Evolutionary conservation across 2,113 vertebrate genomes (phyloP).

Genomic region (Gasterosteus nipponicus): DNA sequence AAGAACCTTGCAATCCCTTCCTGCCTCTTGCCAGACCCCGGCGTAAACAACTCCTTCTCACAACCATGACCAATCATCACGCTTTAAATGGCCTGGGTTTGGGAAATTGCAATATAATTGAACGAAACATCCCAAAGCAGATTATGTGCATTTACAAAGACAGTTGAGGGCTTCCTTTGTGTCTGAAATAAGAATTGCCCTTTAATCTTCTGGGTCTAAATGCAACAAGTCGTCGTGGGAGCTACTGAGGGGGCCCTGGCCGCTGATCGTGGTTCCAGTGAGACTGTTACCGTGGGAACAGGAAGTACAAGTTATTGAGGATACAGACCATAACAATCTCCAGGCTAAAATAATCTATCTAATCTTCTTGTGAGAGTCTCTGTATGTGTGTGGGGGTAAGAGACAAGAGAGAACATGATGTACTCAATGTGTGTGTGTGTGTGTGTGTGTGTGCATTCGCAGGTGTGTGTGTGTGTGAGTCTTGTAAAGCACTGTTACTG

Average conservation of each 20-base stretch:
- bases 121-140: slow-evolving; percentile 41
- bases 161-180: neutral
- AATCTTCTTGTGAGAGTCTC: slow-evolving; percentile 58
- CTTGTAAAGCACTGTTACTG: neutral
- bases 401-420: slow-evolving; percentile 1
- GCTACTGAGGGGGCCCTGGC: slow-evolving; percentile 54
- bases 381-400: neutral
- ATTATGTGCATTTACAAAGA: slow-evolving; percentile 32
- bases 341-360: slow-evolving; percentile 70
- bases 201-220: slow-evolving; percentile 38
- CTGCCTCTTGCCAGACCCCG: slow-evolving; percentile 60
- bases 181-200: slow-evolving; percentile 27
- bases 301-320: slow-evolving; percentile 75
- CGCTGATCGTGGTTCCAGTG: slow-evolving; percentile 44
- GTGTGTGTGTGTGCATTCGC: neutral
- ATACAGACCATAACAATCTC: slow-evolving; percentile 60
- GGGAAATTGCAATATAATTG: slow-evolving; percentile 34
- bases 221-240: slow-evolving; percentile 41
- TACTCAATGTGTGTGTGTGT: neutral
- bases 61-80: slow-evolving; percentile 38
- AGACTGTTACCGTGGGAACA: slow-evolving; percentile 75
- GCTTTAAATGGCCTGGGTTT: slow-evolving; percentile 54
- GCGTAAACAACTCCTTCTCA: slow-evolving; percentile 51
- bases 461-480: neutral
- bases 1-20: slow-evolving; percentile 48